Percentiles rank a stretch among this genome's conserved stretches.
Conservation (phyloP, 2,113 vertebrate species). For the Anoplopoma fimbria region DNA sequence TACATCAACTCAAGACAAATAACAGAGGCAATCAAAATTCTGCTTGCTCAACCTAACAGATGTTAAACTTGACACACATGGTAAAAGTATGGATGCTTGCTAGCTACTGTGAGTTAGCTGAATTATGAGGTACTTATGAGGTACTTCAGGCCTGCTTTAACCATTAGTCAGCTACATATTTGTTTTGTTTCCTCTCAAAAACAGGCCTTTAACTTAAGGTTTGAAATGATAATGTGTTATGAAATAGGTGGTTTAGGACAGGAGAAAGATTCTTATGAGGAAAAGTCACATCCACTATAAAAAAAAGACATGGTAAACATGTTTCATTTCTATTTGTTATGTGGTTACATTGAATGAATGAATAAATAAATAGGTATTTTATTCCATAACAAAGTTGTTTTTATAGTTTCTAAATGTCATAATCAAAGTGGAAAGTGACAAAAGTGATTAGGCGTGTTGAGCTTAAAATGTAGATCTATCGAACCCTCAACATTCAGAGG, state of each 20-base stretch:
- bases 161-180: background rate
- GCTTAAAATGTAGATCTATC: background rate
- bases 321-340: too few relatives aligned
- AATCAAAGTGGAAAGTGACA: too few relatives aligned
- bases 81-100: background rate
- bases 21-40: background rate
- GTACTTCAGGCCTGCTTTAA: background rate
- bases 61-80: background rate
- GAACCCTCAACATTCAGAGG: background rate
- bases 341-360: too few relatives aligned
- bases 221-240: too few relatives aligned
- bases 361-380: too few relatives aligned
- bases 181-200: background rate
- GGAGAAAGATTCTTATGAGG: too few relatives aligned
- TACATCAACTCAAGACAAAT: slow-evolving; percentile 8
- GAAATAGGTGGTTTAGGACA: too few relatives aligned
- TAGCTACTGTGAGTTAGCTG: background rate
- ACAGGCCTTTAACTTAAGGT: background rate
- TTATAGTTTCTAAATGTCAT: too few relatives aligned
- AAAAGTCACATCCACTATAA: too few relatives aligned
- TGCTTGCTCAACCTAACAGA: background rate
- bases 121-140: background rate
- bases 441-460: too few relatives aligned
- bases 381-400: too few relatives aligned
- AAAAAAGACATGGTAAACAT: too few relatives aligned